Percentiles rank a stretch among this genome's conserved stretches.
Evolutionary conservation across 37 sponge, comb jelly and placozoan species (phyloP).

Genomic region (Lycopodina hypogea): DNA sequence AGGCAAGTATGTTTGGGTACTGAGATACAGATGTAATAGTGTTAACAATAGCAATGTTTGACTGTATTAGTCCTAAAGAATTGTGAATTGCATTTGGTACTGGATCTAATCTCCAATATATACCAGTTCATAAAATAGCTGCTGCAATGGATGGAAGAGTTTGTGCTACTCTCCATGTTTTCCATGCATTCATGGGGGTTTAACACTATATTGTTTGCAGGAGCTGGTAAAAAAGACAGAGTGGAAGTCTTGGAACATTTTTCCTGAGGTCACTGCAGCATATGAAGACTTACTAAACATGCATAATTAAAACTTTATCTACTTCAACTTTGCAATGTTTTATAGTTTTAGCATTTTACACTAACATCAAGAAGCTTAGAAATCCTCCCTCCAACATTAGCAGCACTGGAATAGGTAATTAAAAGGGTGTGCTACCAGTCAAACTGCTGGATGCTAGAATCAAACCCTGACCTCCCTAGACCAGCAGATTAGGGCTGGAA

Average conservation of each 20-base stretch:
- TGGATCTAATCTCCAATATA: too few relatives aligned
- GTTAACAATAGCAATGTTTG: conserved; percentile 10
- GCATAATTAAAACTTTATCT: too few relatives aligned
- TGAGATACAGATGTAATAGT: conserved; percentile 43
- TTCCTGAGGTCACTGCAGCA: too few relatives aligned
- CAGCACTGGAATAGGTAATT: too few relatives aligned
- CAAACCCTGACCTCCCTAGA: neutral
- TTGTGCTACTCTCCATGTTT: conserved; percentile 2
- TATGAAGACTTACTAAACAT: too few relatives aligned
- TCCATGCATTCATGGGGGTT: too few relatives aligned
- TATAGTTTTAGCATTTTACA: too few relatives aligned
- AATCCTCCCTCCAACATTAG: too few relatives aligned
- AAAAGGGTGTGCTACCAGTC: too few relatives aligned
- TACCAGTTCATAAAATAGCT: conserved; percentile 1
- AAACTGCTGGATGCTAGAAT: too few relatives aligned
- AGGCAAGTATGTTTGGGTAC: conserved; percentile 21
- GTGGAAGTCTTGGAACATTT: neutral
- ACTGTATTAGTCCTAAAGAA: conserved; percentile 3
- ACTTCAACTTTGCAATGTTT: too few relatives aligned
- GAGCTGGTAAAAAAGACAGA: neutral
- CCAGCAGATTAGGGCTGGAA: neutral
- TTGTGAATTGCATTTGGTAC: conserved; percentile 32
- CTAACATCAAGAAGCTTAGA: too few relatives aligned
- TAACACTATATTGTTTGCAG: neutral
- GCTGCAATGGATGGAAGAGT: conserved; percentile 4